Conservation (phyloP, 2,113 vertebrate species). For the Archocentrus centrarchus region DNA sequence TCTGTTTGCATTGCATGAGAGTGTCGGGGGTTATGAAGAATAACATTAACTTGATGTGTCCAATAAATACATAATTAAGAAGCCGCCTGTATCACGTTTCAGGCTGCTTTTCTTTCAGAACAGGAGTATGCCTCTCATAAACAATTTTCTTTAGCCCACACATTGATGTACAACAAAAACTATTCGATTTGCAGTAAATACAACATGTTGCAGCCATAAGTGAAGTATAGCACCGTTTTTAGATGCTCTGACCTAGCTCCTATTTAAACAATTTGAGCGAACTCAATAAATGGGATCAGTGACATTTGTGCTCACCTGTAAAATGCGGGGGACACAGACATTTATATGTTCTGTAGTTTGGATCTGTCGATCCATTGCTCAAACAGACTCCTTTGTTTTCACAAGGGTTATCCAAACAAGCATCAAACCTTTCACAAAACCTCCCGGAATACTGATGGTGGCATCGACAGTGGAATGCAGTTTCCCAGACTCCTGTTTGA, state of each 20-base stretch:
- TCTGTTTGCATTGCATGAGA: constrained; percentile 18
- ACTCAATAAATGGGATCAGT: background rate
- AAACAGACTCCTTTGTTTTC: constrained; percentile 80
- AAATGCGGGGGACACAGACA: constrained; percentile 81
- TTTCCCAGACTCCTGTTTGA: constrained; percentile 78
- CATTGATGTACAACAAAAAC: background rate
- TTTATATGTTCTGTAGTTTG: constrained; percentile 69
- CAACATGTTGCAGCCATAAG: background rate
- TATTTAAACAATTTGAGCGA: background rate
- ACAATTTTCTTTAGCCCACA: background rate
- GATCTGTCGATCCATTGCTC: constrained; percentile 64
- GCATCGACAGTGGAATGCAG: constrained; percentile 82
- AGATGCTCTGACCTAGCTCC: background rate
- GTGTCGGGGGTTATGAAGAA: background rate
- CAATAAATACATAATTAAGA: constrained; percentile 19
- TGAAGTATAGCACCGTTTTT: background rate
- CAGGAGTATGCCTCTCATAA: background rate
- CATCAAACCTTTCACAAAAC: constrained; percentile 84
- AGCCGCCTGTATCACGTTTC: background rate
- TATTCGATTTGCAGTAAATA: background rate
- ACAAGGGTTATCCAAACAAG: constrained; percentile 81
- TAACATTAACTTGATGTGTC: constrained; percentile 21
- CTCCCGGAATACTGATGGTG: constrained; percentile 79
- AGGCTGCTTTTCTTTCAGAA: constrained; percentile 4
- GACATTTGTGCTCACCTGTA: constrained; percentile 79